A percentile compares a stretch with the other conserved stretches of the same genome.
Evolutionary conservation across 2,888 invertebrate species (phyloP).

Genomic region (Epiblema foenella): DNA sequence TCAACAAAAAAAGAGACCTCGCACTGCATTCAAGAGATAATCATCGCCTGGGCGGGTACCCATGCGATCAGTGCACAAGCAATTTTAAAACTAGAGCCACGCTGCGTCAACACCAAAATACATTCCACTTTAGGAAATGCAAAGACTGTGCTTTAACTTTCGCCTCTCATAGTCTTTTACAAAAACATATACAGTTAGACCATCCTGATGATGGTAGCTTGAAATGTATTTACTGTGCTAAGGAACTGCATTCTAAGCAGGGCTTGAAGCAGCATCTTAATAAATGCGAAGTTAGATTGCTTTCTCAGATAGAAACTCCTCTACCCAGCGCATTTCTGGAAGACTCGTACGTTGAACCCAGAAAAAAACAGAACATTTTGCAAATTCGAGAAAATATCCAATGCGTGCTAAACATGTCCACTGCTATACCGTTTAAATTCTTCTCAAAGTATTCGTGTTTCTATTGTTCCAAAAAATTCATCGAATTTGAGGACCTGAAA

Average conservation of each 20-base stretch:
- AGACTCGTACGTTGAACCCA: conserved; percentile 52
- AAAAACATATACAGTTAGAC: conserved; percentile 63
- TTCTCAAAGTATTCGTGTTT: conserved; percentile 74
- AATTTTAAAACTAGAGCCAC: conserved; percentile 57
- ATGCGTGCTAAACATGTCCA: conserved; percentile 75
- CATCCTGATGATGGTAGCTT: conserved; percentile 62
- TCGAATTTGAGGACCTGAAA: conserved; percentile 71
- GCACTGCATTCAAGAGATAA: conserved; percentile 63
- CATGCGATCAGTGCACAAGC: conserved; percentile 65
- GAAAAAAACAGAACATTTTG: conserved; percentile 63
- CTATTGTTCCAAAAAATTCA: conserved; percentile 71
- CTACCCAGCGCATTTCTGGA: conserved; percentile 44
- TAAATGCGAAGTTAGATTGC: conserved; percentile 64
- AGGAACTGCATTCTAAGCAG: conserved; percentile 63
- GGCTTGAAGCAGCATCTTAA: conserved; percentile 67
- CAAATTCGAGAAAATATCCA: conserved; percentile 73
- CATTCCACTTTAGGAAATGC: conserved; percentile 67
- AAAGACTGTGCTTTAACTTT: conserved; percentile 64
- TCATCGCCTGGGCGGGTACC: conserved; percentile 65
- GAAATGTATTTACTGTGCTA: conserved; percentile 70
- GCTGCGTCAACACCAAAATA: conserved; percentile 61
- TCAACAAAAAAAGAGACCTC: conserved; percentile 68
- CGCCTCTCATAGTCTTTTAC: conserved; percentile 58
- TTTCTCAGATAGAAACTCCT: conserved; percentile 47
- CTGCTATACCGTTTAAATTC: conserved; percentile 74